These are phyloP conservation scores for Dicyrtoma fusca DNA, from an alignment of 2,888 invertebrate genomes.

Conservation along the genomic window DNA sequence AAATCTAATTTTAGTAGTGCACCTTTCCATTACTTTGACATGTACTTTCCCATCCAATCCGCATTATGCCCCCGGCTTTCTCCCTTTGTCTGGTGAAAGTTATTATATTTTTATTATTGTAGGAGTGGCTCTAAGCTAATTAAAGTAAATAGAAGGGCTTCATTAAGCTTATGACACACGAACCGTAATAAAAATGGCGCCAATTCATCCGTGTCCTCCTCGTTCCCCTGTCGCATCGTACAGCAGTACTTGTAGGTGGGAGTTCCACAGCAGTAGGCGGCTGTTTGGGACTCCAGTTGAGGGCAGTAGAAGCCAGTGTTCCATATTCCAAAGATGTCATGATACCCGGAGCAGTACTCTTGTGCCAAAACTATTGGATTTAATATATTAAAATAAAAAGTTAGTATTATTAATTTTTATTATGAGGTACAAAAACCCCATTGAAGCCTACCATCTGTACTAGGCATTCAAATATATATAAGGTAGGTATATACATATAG, in stretches of 20 bases:
- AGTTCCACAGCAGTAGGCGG: constrained; percentile 60
- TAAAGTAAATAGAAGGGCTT: constrained; percentile 16
- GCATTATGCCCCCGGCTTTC: too few species aligned
- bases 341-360: constrained; percentile 60
- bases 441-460: too few species aligned
- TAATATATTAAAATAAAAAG: not conserved
- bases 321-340: constrained; percentile 60
- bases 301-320: constrained; percentile 61
- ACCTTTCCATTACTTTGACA: not conserved
- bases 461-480: too few species aligned
- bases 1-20: not conserved
- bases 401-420: too few species aligned
- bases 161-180: constrained; percentile 26
- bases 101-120: too few species aligned
- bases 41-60: too few species aligned
- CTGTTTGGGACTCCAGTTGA: constrained; percentile 58
- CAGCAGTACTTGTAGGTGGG: constrained; percentile 60
- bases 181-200: constrained; percentile 27
- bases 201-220: constrained; percentile 27
- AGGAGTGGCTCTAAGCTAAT: too few species aligned
- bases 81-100: too few species aligned
- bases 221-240: constrained; percentile 42
- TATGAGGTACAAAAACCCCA: too few species aligned
- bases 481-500: too few species aligned
- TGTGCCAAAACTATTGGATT: constrained; percentile 58